These are phyloP conservation scores for Carcharodon carcharias DNA, from an alignment of 2,797 vertebrate species.

Conservation along the genomic window DNA sequence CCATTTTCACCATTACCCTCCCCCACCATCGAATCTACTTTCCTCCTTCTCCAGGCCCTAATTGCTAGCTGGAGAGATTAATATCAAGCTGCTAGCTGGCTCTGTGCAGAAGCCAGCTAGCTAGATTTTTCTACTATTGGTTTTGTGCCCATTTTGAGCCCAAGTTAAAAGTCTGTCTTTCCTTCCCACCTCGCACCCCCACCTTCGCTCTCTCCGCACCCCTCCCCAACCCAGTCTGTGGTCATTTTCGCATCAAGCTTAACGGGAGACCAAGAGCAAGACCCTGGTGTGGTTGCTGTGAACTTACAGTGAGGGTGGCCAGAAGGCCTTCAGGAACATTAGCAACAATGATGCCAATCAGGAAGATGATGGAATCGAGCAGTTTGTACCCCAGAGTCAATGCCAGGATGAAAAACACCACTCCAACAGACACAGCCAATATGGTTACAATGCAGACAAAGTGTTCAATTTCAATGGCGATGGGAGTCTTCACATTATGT, in stretches of 20 bases:
- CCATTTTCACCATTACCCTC: too few species aligned
- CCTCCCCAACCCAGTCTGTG: too few species aligned
- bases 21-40: too few species aligned
- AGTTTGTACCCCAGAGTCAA: constrained; percentile 57
- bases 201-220: too few species aligned
- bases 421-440: constrained; percentile 58
- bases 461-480: constrained; percentile 65
- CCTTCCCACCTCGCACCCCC: too few species aligned
- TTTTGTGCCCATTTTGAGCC: not conserved
- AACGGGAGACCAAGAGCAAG: not conserved
- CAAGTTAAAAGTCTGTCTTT: not conserved
- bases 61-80: too few species aligned
- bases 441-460: constrained; percentile 66
- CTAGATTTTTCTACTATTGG: not conserved
- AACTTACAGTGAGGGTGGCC: constrained; percentile 66
- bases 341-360: constrained; percentile 71
- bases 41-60: too few species aligned
- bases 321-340: constrained; percentile 68
- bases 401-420: constrained; percentile 65
- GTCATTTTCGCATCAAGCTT: not conserved
- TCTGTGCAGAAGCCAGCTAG: too few species aligned
- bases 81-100: too few species aligned
- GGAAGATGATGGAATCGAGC: constrained; percentile 65
- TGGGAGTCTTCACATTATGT: constrained; percentile 64
- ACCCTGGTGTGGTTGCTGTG: too few species aligned